Percentiles rank a stretch among this genome's conserved stretches.
These are phyloP conservation scores for Tychaedon coryphoeus DNA, from an alignment of 2,113 vertebrate genomes.

Conservation along the genomic window DNA sequence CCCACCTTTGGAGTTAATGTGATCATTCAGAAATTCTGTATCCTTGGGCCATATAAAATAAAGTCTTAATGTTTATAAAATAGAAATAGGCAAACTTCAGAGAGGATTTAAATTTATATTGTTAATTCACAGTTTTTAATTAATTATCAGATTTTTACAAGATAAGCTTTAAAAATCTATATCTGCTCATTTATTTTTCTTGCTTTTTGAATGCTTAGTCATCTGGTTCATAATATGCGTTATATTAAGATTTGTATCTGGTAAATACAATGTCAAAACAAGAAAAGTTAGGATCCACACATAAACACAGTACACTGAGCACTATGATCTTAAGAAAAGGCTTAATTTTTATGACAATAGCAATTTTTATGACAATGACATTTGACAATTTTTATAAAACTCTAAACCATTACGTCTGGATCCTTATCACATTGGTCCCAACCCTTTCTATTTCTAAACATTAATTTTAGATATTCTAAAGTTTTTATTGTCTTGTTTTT, in stretches of 20 bases:
- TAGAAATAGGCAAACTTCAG: not conserved
- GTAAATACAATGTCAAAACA: not conserved
- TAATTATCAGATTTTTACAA: not conserved
- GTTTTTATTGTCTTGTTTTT: not conserved
- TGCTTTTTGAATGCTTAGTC: not conserved
- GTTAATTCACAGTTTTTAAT: not conserved
- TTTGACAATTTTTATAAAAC: not conserved
- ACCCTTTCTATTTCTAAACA: not conserved
- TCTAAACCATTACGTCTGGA: not conserved
- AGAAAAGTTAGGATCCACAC: not conserved
- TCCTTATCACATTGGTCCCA: not conserved
- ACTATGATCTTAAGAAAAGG: not conserved
- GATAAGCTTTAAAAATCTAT: not conserved
- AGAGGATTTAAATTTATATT: not conserved
- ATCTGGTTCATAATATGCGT: not conserved
- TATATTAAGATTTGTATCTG: not conserved
- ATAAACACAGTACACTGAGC: not conserved
- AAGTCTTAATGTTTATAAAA: not conserved
- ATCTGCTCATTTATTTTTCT: not conserved
- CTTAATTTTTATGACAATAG: not conserved
- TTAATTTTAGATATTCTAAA: not conserved
- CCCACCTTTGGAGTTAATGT: not conserved
- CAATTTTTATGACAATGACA: not conserved
- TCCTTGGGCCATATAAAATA: not conserved
- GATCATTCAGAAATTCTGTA: not conserved